Percentiles rank a stretch among this genome's conserved stretches.
phyloP scores from a whole-genome alignment of 2,797 vertebrate genomes.

The Onychomys torridus region DNA sequence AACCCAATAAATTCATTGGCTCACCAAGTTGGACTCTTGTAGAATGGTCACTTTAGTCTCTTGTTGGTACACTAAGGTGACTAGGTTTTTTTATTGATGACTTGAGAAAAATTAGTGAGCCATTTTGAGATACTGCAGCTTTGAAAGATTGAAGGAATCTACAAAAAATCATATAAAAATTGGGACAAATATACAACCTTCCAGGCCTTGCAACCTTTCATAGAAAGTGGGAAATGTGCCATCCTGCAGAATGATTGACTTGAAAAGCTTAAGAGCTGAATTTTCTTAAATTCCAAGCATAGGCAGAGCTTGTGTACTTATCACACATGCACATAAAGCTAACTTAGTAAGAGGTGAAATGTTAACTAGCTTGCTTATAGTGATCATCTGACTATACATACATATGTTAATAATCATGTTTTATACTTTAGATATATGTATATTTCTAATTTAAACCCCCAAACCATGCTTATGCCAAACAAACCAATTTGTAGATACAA shows the following conservation, averaged over 20 bases:
- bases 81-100: no score
- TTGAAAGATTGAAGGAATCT: constrained; percentile 48
- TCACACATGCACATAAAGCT: background rate
- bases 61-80: background rate
- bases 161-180: background rate
- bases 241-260: background rate
- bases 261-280: background rate
- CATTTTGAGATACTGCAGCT: background rate
- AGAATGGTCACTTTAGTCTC: background rate
- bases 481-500: background rate
- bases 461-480: background rate
- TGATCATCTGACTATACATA: background rate
- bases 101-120: background rate
- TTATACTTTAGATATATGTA: background rate
- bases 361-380: background rate
- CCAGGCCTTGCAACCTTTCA: background rate
- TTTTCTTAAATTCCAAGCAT: constrained; percentile 15
- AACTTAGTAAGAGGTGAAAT: background rate
- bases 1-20: background rate
- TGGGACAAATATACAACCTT: background rate
- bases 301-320: background rate
- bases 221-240: background rate
- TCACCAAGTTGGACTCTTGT: background rate
- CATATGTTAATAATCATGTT: background rate
- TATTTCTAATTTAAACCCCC: background rate